phyloP scores from a whole-genome alignment of 2,888 invertebrate genomes.

The Pseudococcus longispinus region DNA sequence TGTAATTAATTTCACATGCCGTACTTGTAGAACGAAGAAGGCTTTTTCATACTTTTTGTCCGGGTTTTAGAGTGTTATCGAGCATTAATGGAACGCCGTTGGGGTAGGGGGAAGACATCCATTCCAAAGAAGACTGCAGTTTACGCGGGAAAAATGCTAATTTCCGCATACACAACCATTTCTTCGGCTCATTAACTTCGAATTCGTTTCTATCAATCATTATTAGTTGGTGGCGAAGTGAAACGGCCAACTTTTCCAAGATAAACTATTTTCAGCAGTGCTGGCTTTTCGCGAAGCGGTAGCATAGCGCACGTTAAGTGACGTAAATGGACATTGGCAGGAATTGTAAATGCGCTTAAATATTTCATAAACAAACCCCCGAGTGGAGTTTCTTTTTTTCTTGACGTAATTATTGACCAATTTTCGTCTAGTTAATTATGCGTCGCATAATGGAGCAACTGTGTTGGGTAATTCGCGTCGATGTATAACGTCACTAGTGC shows the following conservation, averaged over 20 bases:
- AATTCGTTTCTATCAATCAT: slow-evolving; percentile 45
- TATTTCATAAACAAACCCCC: slow-evolving; percentile 28
- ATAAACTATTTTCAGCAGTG: slow-evolving; percentile 29
- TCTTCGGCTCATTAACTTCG: slow-evolving; percentile 33
- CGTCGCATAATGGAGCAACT: neutral
- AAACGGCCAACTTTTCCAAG: slow-evolving; percentile 19
- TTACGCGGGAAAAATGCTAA: slow-evolving; percentile 15
- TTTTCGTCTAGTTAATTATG: neutral
- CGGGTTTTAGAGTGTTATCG: neutral
- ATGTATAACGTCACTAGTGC: neutral
- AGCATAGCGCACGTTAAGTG: neutral
- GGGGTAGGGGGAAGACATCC: neutral
- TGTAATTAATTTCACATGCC: neutral
- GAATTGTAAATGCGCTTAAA: slow-evolving; percentile 35
- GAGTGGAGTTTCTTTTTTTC: neutral
- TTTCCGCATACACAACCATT: slow-evolving; percentile 24
- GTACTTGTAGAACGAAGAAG: neutral
- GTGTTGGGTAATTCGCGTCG: neutral
- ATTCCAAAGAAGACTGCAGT: slow-evolving; percentile 3
- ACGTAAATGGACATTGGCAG: slow-evolving; percentile 30
- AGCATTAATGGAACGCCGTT: neutral
- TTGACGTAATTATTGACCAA: neutral
- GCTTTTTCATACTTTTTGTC: neutral
- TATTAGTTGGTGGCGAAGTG: slow-evolving; percentile 1
- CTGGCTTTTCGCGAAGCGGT: neutral